Conservation (phyloP, 2,797 vertebrate species). For the Syngnathus acus region DNA sequence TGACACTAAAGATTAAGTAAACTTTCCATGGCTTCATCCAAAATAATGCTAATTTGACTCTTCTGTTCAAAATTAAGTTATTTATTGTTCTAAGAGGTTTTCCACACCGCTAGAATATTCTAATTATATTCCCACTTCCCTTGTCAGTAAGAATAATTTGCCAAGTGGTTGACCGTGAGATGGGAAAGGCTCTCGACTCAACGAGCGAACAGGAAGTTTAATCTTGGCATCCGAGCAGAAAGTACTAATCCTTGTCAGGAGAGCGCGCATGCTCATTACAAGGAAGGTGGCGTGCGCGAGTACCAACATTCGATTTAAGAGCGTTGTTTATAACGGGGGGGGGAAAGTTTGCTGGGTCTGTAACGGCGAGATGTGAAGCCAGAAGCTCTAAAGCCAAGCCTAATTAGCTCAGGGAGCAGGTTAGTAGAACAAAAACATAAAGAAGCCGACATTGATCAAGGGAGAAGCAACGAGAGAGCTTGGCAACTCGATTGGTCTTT, state of each 20-base stretch:
- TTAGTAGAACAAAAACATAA: slow-evolving; percentile 46
- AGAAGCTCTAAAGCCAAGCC: slow-evolving; percentile 21
- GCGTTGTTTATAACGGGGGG: slow-evolving; percentile 5
- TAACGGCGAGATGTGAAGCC: slow-evolving; percentile 17
- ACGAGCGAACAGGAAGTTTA: slow-evolving; percentile 35
- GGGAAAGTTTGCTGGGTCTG: slow-evolving; percentile 28
- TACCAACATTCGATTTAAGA: slow-evolving; percentile 5
- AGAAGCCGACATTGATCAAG: slow-evolving; percentile 50
- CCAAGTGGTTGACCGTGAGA: slow-evolving; percentile 33
- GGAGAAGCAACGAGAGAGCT: slow-evolving; percentile 31
- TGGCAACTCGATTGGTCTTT: slow-evolving; percentile 49
- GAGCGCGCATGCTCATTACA: slow-evolving; percentile 25
- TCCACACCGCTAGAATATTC: slow-evolving; percentile 31
- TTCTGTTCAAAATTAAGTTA: background rate
- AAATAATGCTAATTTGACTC: background rate
- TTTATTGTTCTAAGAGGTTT: slow-evolving; percentile 10
- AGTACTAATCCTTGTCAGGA: slow-evolving; percentile 34
- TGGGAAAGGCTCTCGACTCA: slow-evolving; percentile 36
- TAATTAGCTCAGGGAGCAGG: slow-evolving; percentile 47
- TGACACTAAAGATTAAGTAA: background rate
- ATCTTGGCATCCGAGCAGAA: slow-evolving; percentile 40
- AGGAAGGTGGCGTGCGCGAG: background rate
- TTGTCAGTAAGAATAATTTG: slow-evolving; percentile 35
- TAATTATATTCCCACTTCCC: slow-evolving; percentile 46
- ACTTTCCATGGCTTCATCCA: background rate